A percentile compares a stretch with the other conserved stretches of the same genome.
Evolutionary conservation across 1,140 invertebrate species (phyloP).

Genomic region (Diachasma alloeum): DNA sequence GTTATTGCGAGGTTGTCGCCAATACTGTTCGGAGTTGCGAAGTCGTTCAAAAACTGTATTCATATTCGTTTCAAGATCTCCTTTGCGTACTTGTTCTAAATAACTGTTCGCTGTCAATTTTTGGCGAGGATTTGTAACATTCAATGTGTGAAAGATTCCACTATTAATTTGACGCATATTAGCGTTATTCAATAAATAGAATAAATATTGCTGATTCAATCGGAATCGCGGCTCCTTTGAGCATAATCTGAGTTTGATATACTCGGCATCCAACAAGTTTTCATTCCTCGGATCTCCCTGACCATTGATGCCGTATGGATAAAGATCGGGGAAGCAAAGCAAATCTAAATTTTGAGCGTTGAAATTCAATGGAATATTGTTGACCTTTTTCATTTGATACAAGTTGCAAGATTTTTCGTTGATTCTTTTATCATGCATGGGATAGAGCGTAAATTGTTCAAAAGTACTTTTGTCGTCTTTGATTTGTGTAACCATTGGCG

Average conservation of each 20-base stretch:
- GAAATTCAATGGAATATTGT: slow-evolving; percentile 37
- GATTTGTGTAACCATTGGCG: not conserved
- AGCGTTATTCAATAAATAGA: too few species aligned
- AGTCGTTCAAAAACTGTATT: not conserved
- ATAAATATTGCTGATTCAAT: too few species aligned
- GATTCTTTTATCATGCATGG: slow-evolving; percentile 44
- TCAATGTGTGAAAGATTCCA: slow-evolving; percentile 37
- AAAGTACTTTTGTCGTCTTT: slow-evolving; percentile 36
- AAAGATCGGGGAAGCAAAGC: slow-evolving; percentile 48
- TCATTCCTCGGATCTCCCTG: slow-evolving; percentile 33
- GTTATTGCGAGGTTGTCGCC: not conserved
- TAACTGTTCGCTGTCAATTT: not conserved
- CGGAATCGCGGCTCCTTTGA: slow-evolving; percentile 42
- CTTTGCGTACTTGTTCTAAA: not conserved
- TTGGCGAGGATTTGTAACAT: slow-evolving; percentile 21
- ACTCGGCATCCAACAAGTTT: slow-evolving; percentile 38
- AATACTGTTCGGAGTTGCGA: not conserved
- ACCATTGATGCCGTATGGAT: slow-evolving; percentile 41
- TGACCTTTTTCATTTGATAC: slow-evolving; percentile 47
- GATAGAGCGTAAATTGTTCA: slow-evolving; percentile 45
- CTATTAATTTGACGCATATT: slow-evolving; percentile 41
- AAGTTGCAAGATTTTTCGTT: slow-evolving; percentile 38
- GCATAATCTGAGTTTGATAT: slow-evolving; percentile 39
- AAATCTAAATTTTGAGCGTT: slow-evolving; percentile 37
- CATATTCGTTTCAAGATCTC: too few species aligned